Percentiles rank a stretch among this genome's conserved stretches.
Evolutionary conservation across 1,140 invertebrate genomes (phyloP).

Genomic region (Popillia japonica): DNA sequence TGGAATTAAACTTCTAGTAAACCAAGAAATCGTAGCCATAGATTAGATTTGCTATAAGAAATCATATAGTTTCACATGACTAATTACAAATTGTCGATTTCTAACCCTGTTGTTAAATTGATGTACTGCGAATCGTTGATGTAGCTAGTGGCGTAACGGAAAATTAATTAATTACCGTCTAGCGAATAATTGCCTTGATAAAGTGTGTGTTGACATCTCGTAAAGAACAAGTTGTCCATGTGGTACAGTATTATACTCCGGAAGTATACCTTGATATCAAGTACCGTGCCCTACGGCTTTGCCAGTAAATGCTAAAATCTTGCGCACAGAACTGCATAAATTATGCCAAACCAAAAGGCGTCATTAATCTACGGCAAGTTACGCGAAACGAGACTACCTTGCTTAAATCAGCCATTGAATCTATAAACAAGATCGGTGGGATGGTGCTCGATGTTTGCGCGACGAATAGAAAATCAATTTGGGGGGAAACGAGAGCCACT

Average conservation of each 20-base stretch:
- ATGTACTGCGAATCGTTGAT: background rate
- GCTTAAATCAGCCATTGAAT: constrained; percentile 39
- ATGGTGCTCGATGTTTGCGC: background rate
- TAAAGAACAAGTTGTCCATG: background rate
- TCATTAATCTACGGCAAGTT: constrained; percentile 31
- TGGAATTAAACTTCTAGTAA: no score
- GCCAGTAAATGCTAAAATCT: background rate
- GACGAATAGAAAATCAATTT: constrained; percentile 17
- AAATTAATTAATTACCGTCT: background rate
- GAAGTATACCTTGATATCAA: background rate
- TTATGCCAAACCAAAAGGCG: constrained; percentile 28
- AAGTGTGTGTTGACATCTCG: background rate
- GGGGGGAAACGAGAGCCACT: background rate
- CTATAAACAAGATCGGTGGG: constrained; percentile 33
- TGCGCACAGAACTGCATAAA: background rate
- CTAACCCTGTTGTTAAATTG: background rate
- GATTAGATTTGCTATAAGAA: no score
- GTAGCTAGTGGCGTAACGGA: background rate
- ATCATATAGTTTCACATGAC: no score
- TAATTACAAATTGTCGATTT: no score
- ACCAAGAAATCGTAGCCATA: no score
- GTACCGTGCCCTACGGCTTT: background rate
- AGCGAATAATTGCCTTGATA: background rate
- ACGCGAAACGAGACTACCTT: constrained; percentile 11
- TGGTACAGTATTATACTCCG: background rate